Evolutionary conservation across 2,797 vertebrate genomes (phyloP), one percentile per base, ranked within the genome.

Genomic region (Myotis myotis): DNA sequence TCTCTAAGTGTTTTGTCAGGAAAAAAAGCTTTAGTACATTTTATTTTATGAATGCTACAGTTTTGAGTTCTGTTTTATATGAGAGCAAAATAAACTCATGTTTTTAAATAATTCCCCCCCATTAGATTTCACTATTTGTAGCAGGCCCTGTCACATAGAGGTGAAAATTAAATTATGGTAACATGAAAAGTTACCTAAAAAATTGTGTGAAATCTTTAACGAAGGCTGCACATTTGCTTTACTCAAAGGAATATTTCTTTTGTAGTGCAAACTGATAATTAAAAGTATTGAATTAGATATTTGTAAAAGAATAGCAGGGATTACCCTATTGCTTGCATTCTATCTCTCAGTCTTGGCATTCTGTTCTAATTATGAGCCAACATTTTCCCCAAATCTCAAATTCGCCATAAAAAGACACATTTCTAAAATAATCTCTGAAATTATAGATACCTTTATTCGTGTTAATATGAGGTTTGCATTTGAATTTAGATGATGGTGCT

Each of bases 371-470:
- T 95, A 80, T 78, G 76, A 93, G 79, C 41, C 25, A 71, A 93
- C 82, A 72, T 93, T 86, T 89, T 30, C 76, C 89, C 60, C 72
- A 96, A 92, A 71, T 95, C 93, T 49, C 60, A 95, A 96, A 95
- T 88, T 89, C 66, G 70, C 84, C 57, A 71, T 95, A 87, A 64
- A 90, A 96, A 95, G 88, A 93, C 96, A 88, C 36, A 64, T 87
- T 89, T 92, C 72, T 96, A 93, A 97, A 97, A 96, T 93, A 93
- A 90, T 88, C 66, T 94, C 68, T 81, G 68, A 94, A 93, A 93
- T 95, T 90, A 93, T 78, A 79, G 66, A 72, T 64, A 87, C 87
- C 92, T 95, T 94, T 88, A 79, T 93, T 94, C 2, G 2, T 93
- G 83, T 89, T 96, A 93, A 84, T 81, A 70, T 76, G 83, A 95